phyloP scores from a whole-genome alignment of 2,113 vertebrate genomes.

The Cebidichthys violaceus region DNA sequence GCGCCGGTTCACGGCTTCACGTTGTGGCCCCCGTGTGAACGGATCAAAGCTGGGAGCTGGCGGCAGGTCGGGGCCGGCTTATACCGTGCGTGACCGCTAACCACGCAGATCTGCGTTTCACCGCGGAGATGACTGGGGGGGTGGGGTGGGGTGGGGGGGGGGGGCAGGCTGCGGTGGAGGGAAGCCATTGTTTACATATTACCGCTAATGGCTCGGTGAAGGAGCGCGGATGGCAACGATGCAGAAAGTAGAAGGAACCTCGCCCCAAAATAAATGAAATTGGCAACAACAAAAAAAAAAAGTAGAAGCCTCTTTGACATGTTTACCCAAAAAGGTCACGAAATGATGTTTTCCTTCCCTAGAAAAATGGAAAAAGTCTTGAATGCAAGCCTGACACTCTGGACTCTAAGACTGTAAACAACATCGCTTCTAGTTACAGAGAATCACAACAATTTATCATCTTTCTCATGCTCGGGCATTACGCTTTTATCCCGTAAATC shows the following conservation, averaged over 20 bases:
- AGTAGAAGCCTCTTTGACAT: neutral
- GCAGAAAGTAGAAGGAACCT: constrained; percentile 19
- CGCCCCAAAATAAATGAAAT: constrained; percentile 18
- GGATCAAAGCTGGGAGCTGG: constrained; percentile 35
- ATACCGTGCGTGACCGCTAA: constrained; percentile 48
- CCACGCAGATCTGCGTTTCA: constrained; percentile 46
- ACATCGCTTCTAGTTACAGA: constrained; percentile 3
- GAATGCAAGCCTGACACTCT: constrained; percentile 12
- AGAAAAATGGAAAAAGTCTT: constrained; percentile 27
- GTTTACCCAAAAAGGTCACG: constrained; percentile 36
- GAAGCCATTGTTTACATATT: constrained; percentile 57
- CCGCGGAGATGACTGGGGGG: constrained; percentile 44
- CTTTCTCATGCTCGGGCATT: constrained; percentile 28
- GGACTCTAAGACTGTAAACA: constrained; percentile 12
- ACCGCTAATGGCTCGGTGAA: constrained; percentile 39
- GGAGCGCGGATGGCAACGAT: constrained; percentile 24
- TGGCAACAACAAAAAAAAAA: constrained; percentile 29
- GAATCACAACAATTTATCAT: constrained; percentile 39
- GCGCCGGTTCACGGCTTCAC: constrained; percentile 23
- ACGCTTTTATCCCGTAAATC: constrained; percentile 51
- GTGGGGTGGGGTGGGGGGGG: too few relatives aligned
- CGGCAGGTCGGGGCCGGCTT: constrained; percentile 32
- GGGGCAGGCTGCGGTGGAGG: constrained; percentile 37
- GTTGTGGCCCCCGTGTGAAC: constrained; percentile 18
- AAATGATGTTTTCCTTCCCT: constrained; percentile 24